Conservation (phyloP, 2,113 vertebrate genomes). For the Hydrochoerus hydrochaeris region DNA sequence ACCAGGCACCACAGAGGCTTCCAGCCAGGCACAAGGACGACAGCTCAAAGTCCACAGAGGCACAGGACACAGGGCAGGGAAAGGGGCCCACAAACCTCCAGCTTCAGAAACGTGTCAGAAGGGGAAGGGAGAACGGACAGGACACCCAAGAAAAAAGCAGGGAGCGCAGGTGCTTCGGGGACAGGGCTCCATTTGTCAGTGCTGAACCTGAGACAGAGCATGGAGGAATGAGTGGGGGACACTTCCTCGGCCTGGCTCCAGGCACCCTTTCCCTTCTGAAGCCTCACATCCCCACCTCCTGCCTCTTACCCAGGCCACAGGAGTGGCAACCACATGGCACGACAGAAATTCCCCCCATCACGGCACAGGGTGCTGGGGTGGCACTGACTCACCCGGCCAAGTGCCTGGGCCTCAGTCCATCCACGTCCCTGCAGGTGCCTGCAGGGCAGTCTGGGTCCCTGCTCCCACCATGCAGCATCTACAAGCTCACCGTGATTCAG, state of each 20-base stretch:
- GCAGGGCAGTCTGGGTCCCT: background rate
- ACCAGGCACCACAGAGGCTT: background rate
- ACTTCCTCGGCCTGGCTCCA: no score
- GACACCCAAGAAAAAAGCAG: constrained; percentile 92
- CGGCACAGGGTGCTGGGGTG: background rate
- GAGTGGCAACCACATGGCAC: no score
- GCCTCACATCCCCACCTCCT: background rate
- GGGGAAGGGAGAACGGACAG: constrained; percentile 89
- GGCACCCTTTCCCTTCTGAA: background rate
- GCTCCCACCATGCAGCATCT: background rate
- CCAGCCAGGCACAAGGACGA: background rate
- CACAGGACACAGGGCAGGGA: rapidly evolving
- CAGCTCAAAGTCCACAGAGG: background rate
- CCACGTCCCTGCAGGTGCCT: background rate
- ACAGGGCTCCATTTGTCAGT: constrained; percentile 86
- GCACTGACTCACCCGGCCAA: no score
- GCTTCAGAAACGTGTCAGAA: constrained; percentile 93
- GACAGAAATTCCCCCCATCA: background rate
- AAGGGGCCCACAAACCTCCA: constrained; percentile 86
- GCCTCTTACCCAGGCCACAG: background rate
- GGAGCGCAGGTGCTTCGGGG: constrained; percentile 87
- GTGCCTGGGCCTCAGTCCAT: background rate
- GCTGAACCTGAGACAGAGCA: constrained; percentile 84
- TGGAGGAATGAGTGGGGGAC: background rate
- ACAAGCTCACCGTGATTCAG: background rate